Percentiles rank a stretch among this genome's conserved stretches.
phyloP scores from a whole-genome alignment of 2,797 vertebrate genomes.

The Galagoides demidoff region DNA sequence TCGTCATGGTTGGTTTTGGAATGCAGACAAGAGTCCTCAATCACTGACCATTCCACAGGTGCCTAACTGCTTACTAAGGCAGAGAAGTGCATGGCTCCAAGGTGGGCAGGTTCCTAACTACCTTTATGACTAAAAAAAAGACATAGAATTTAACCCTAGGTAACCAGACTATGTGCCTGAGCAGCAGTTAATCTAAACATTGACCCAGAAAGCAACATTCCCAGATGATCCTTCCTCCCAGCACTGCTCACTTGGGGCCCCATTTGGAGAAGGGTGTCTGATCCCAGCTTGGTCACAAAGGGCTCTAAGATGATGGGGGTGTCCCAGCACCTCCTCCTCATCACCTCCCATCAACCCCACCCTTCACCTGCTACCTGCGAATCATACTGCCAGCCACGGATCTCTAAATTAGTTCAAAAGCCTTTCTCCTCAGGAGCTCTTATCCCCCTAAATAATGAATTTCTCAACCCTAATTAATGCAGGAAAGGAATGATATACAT shows the following conservation, averaged over 20 bases:
- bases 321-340: too few species aligned
- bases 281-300: background rate
- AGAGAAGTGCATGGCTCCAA: background rate
- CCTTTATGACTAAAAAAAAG: background rate
- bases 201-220: background rate
- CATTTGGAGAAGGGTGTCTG: background rate
- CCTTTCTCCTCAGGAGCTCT: constrained; percentile 44
- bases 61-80: background rate
- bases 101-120: background rate
- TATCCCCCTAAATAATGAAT: constrained; percentile 81
- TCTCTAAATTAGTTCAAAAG: background rate
- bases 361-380: background rate
- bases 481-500: constrained; percentile 70
- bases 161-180: background rate
- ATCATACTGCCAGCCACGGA: background rate
- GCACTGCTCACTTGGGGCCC: background rate
- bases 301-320: background rate
- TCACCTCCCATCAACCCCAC: background rate
- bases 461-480: constrained; percentile 69
- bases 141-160: background rate
- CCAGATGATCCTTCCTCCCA: background rate
- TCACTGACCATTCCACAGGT: background rate
- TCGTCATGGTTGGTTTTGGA: rapidly evolving
- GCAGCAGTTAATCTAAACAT: background rate
- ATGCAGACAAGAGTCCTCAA: background rate